Base-by-base conservation (phyloP, 2,888 invertebrate species). In the Cheilosia variabilis region DNA sequence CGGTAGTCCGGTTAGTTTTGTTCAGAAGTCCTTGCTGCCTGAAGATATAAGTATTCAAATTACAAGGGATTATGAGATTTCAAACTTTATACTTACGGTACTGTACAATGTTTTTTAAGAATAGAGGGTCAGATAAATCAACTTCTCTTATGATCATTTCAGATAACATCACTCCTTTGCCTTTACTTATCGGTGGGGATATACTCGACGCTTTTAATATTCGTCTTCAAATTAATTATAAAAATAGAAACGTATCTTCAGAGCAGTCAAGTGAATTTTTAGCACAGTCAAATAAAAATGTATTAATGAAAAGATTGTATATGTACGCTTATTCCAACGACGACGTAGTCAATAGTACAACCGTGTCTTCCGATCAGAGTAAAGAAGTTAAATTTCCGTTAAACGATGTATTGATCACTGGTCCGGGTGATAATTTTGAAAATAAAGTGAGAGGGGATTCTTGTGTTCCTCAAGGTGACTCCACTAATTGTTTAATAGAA, bases 1-100 rank as follows among this genome's bases (percentile, higher is more conserved):
- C 53, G 87, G 81, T 13, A 81, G 81, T 58, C 81, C 81, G 17
- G 45, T 68, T 58, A 87, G 81, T 19, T 80, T 86, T 24, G 34
- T 80, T 15, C 43, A 31, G 10, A 53, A 57, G 19, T 37, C 57
- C 0, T 3, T 84, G 9, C 24, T 87, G 62, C 83, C 71, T 15
- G 68, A 76, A 53, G 69, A 41, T 2, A 43, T 75, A 5, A 15
- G 7, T 63, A 55, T 22, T 73, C 45, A 17, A 50, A 24, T 4
- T 71, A 60, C 10, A 72, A 6, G 24, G 60, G 60, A 17, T 7
- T 60, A 22, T 22, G 68, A 15, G 19, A 43, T 6, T 0, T 27
- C 6, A 72, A 72, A 37, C 13, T 60, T 2, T 60, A 52, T 31
- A 60, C 72, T 17, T 62, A 72, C 17, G 52, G 60, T 62, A 60